Conservation (phyloP, 2,113 vertebrate genomes). For the Plecturocebus donacophilus region DNA sequence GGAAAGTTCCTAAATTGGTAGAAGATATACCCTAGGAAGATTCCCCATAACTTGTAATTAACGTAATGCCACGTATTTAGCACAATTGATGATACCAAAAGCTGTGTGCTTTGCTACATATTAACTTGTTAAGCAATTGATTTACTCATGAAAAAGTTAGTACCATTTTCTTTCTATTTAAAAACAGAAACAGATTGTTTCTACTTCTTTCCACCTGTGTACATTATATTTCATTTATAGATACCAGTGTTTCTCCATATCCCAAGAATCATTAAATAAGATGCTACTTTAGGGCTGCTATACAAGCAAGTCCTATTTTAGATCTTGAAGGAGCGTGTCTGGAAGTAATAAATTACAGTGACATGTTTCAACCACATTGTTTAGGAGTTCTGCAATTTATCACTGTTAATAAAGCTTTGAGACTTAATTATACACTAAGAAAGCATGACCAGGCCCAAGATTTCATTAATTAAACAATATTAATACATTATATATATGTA, state of each 20-base stretch:
- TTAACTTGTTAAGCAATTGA: constrained; percentile 57
- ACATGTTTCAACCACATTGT: not conserved
- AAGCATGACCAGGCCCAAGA: not conserved
- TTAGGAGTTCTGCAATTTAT: not conserved
- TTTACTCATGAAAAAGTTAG: constrained; percentile 30
- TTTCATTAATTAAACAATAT: not conserved
- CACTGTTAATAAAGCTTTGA: not conserved
- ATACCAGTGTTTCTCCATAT: not conserved
- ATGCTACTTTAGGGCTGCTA: not conserved
- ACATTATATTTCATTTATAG: not conserved
- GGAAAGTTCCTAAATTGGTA: not conserved
- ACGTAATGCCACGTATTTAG: constrained; percentile 42
- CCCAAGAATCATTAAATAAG: not conserved
- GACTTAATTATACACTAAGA: not conserved
- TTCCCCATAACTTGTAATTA: constrained; percentile 45
- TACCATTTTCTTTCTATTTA: constrained; percentile 30
- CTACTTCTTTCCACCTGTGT: not conserved
- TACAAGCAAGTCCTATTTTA: not conserved
- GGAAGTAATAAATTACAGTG: not conserved
- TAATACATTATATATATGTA: not conserved
- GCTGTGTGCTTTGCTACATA: not conserved
- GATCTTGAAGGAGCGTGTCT: not conserved
- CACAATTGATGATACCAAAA: constrained; percentile 47
- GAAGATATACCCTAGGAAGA: not conserved
- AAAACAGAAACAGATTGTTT: constrained; percentile 30